Conservation (phyloP, 1,140 invertebrate genomes). For the Lasaia peninsularis region DNA sequence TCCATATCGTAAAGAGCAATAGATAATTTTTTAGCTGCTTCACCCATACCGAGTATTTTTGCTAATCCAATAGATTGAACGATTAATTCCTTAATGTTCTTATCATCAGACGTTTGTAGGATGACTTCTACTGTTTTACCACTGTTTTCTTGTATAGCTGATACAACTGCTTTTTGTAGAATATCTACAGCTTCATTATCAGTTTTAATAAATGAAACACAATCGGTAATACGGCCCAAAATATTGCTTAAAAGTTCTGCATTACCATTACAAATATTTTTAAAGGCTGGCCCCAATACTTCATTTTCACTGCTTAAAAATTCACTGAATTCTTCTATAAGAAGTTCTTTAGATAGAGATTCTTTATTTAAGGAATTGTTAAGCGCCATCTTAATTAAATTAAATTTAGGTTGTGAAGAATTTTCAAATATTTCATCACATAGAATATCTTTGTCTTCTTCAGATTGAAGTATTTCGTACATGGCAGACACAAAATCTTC, state of each 20-base stretch:
- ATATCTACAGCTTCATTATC: constrained; percentile 81
- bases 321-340: constrained; percentile 79
- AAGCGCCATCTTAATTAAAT: constrained; percentile 80
- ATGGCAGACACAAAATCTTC: constrained; percentile 69
- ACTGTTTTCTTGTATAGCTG: constrained; percentile 79
- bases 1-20: constrained; percentile 80
- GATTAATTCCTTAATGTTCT: constrained; percentile 75
- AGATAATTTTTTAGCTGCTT: constrained; percentile 79
- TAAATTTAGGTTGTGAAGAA: constrained; percentile 76
- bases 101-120: constrained; percentile 68
- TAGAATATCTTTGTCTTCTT: constrained; percentile 69
- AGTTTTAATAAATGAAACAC: constrained; percentile 77
- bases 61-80: constrained; percentile 84
- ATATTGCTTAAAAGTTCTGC: constrained; percentile 77
- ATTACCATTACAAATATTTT: constrained; percentile 78
- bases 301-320: constrained; percentile 79
- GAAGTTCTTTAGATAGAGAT: constrained; percentile 73
- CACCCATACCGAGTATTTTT: constrained; percentile 82
- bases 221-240: constrained; percentile 78
- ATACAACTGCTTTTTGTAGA: constrained; percentile 80
- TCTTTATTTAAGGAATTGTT: constrained; percentile 58
- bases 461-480: constrained; percentile 70
- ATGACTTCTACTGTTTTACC: constrained; percentile 77
- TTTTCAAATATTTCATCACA: constrained; percentile 75
- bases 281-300: constrained; percentile 79